Base-by-base conservation (phyloP, 2,797 vertebrate genomes). In the Melanotaenia parkinsoni region DNA sequence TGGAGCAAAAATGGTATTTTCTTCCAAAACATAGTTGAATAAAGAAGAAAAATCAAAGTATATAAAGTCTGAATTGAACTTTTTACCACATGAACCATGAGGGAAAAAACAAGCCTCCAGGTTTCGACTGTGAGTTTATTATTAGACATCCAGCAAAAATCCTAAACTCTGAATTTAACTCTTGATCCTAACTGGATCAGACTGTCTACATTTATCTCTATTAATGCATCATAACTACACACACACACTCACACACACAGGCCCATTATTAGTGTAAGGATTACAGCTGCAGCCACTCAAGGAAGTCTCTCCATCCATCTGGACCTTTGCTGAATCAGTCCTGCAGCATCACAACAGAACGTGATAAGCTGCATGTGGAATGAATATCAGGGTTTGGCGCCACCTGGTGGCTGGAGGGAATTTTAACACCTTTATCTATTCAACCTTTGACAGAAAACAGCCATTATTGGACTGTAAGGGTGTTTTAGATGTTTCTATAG, bases 321-420 rank as follows among this genome's bases (percentile, higher is more conserved):
- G 10, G 70, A 63, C 54, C 51, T 63, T 54, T 67, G 64, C 64
- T 57, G 35, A 64, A 45, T 37, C 35, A 37, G 71, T 58, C 63
- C 68, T 63, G 53, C 69, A 82, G 11, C 65, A 53, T 45, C 54
- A 61, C 58, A 54, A 30, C 14, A 35, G 50, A 47, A 32, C 28
- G 0, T 45, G 5, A 59, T 40, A 74, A 72, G 64, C 51, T 72
- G 56, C 20, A 71, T 58, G 38, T 26, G 7, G 59, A 69, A 22
- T 54, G 18, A 40, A 65, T 58, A 37, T 14, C 2, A 50, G 40
- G 26, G 9, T 38, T 20, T 28, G 71, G 58, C 24, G 80, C 72
- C 77, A 16, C 77, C 83, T 90, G 62, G 69, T 86, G 86, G 84
- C 70, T 32, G 51, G 0, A 79, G 12, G 61, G 22, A 77, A 45